phyloP scores from a whole-genome alignment of 1,140 invertebrate species.

The Sarcophaga peregrina region DNA sequence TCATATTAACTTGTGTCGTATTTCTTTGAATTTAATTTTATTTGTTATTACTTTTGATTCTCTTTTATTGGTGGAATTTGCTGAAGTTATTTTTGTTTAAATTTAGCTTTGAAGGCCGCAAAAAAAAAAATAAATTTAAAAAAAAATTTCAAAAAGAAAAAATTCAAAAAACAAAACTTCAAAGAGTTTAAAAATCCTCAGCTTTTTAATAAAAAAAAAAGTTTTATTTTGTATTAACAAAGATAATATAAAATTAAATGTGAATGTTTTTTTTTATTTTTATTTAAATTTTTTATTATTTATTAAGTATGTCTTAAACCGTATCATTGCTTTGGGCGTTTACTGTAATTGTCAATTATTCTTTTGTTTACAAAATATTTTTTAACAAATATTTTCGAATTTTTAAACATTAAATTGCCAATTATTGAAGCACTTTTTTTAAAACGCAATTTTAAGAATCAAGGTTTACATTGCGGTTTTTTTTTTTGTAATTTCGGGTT shows the following conservation, averaged over 20 bases:
- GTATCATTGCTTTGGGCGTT: neutral
- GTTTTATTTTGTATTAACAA: neutral
- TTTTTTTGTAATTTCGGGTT: neutral
- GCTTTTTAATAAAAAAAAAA: too few relatives aligned
- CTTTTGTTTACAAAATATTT: neutral
- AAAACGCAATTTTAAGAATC: neutral
- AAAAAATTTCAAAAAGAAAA: too few relatives aligned
- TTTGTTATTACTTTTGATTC: too few relatives aligned
- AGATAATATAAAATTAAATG: neutral
- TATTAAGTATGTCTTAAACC: neutral
- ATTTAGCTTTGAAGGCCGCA: too few relatives aligned
- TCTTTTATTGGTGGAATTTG: neutral
- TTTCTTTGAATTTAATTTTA: too few relatives aligned
- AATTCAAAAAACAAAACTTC: neutral
- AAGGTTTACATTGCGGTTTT: neutral
- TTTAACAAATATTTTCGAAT: too few relatives aligned
- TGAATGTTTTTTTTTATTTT: neutral
- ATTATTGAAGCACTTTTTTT: conserved; percentile 5
- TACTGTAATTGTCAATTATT: neutral
- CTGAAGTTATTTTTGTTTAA: neutral
- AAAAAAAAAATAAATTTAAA: neutral
- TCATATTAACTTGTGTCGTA: too few relatives aligned
- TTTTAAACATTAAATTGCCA: conserved; percentile 8
- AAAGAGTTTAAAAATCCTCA: neutral
- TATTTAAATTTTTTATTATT: neutral